Percentiles rank a stretch among this genome's conserved stretches.
Evolutionary conservation across 2,888 invertebrate species (phyloP).

Genomic region (Halictus ligatus): DNA sequence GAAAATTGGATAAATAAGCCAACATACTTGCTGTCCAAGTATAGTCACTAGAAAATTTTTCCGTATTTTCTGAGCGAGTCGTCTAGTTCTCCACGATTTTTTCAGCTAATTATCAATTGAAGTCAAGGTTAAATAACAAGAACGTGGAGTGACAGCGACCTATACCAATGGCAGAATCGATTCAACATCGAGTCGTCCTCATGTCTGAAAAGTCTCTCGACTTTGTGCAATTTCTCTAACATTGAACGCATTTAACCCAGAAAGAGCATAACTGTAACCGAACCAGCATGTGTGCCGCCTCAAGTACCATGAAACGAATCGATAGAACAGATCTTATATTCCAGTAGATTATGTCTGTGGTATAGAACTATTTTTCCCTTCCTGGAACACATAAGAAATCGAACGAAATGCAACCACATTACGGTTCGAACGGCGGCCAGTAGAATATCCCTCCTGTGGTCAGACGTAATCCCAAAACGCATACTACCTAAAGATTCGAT

Average conservation of each 20-base stretch:
- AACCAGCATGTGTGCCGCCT: background rate
- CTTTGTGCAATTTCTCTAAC: background rate
- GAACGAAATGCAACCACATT: background rate
- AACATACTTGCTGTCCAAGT: no score
- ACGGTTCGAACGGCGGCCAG: background rate
- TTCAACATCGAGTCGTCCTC: background rate
- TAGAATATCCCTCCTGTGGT: background rate
- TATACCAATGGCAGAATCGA: constrained; percentile 3
- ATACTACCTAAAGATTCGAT: background rate
- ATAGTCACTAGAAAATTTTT: background rate
- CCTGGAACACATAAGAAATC: background rate
- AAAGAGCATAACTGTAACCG: background rate
- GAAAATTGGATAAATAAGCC: background rate
- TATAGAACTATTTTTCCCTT: background rate
- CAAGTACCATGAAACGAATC: background rate
- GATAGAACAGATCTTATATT: background rate
- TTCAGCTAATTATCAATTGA: background rate
- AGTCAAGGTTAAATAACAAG: background rate
- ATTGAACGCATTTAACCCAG: constrained; percentile 6
- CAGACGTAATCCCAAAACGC: background rate
- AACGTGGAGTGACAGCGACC: background rate
- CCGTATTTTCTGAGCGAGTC: no score
- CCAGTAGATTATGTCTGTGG: background rate
- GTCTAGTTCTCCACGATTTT: background rate
- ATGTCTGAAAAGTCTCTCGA: background rate